phyloP scores from a whole-genome alignment of 2,113 vertebrate genomes.

The Theristicus caerulescens region DNA sequence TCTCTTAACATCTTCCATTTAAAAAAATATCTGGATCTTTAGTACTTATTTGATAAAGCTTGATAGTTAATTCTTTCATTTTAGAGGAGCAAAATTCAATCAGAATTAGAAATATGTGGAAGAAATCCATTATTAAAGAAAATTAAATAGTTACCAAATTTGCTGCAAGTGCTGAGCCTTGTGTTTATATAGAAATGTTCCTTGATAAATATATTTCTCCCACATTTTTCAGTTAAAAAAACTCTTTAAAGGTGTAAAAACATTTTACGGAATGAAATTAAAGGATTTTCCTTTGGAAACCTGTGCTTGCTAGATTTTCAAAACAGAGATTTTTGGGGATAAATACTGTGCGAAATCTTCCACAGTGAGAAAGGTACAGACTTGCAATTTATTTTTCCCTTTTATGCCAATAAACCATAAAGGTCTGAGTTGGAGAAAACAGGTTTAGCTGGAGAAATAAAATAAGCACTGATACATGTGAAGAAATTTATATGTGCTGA shows the following conservation, averaged over 20 bases:
- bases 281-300: not conserved
- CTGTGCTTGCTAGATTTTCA: not conserved
- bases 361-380: not conserved
- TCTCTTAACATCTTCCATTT: not conserved
- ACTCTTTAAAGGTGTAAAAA: not conserved
- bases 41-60: not conserved
- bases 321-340: not conserved
- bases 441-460: not conserved
- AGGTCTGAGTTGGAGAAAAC: not conserved
- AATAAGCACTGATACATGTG: not conserved
- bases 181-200: not conserved
- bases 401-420: not conserved
- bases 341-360: not conserved
- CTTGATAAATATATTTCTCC: not conserved
- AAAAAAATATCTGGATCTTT: rapidly evolving
- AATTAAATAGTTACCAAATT: not conserved
- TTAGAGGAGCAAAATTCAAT: not conserved
- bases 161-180: not conserved
- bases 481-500: not conserved
- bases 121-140: not conserved
- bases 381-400: not conserved
- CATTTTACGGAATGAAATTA: not conserved
- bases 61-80: not conserved
- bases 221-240: not conserved
- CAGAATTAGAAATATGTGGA: not conserved